Conservation (phyloP, 2,797 vertebrate genomes). For the Poeciliopsis paucimaculata region DNA sequence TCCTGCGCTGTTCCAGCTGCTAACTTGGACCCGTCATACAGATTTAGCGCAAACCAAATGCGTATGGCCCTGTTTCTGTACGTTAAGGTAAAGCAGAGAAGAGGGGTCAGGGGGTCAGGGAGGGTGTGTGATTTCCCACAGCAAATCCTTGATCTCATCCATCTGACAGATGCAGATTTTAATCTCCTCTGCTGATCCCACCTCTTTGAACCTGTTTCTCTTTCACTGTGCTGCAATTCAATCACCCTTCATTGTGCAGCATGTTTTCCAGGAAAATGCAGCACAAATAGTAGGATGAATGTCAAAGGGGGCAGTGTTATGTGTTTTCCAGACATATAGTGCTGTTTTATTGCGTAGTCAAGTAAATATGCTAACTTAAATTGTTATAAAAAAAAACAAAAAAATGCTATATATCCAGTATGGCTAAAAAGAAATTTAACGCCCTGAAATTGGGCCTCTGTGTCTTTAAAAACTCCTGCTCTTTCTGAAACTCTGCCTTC, state of each 20-base stretch:
- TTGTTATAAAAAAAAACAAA: too few species aligned
- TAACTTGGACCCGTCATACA: conserved; percentile 22
- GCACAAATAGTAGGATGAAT: not conserved
- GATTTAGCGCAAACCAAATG: conserved; percentile 22
- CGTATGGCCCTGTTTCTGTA: conserved; percentile 9
- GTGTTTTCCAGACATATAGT: too few species aligned
- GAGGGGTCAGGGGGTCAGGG: too few species aligned
- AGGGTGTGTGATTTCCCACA: conserved; percentile 35
- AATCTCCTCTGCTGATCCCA: conserved; percentile 29
- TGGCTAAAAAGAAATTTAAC: too few species aligned
- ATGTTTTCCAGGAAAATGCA: conserved; percentile 22
- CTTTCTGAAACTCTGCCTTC: too few species aligned
- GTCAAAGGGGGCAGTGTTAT: too few species aligned
- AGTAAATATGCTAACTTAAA: too few species aligned
- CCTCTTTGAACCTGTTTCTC: conserved; percentile 9
- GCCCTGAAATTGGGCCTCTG: too few species aligned
- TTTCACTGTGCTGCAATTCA: conserved; percentile 20
- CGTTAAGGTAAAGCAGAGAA: conserved; percentile 12
- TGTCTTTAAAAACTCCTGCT: too few species aligned
- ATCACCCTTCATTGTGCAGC: conserved; percentile 5
- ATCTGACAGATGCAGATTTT: conserved; percentile 49
- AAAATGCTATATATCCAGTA: too few species aligned
- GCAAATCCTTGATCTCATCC: conserved; percentile 30
- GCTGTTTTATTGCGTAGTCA: too few species aligned
- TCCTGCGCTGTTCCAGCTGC: conserved; percentile 4